Conservation (phyloP, 37 sponge, comb jelly and placozoan species). For the Diacarnus erythraeanus region DNA sequence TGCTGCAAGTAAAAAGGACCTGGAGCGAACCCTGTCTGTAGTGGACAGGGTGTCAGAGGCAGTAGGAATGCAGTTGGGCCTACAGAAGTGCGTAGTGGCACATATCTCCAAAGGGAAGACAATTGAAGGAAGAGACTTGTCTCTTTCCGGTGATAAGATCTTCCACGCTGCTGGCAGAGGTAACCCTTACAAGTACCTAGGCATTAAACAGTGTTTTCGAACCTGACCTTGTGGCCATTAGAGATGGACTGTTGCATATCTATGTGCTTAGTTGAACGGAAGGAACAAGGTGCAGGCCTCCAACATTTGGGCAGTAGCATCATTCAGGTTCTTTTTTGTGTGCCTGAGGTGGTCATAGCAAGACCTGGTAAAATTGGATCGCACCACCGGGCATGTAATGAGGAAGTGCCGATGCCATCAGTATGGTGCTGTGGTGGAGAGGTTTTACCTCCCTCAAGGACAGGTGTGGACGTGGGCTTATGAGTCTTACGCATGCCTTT, state of each 20-base stretch:
- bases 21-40: no score
- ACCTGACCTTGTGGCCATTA: no score
- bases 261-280: no score
- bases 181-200: no score
- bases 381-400: background rate
- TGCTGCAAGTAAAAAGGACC: no score
- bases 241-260: no score
- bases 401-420: background rate
- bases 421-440: background rate
- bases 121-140: background rate
- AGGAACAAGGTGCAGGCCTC: background rate
- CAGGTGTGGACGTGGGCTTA: no score
- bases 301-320: background rate
- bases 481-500: no score
- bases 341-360: background rate
- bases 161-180: background rate
- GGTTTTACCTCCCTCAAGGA: conserved; percentile 13
- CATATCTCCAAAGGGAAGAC: conserved; percentile 8
- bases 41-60: conserved; percentile 12
- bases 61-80: no score
- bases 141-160: background rate
- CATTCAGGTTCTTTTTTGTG: background rate
- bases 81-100: conserved; percentile 37
- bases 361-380: background rate
- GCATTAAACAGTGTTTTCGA: conserved; percentile 18